phyloP scores from a whole-genome alignment of 2,888 invertebrate genomes.

The Charanyca ferruginea region DNA sequence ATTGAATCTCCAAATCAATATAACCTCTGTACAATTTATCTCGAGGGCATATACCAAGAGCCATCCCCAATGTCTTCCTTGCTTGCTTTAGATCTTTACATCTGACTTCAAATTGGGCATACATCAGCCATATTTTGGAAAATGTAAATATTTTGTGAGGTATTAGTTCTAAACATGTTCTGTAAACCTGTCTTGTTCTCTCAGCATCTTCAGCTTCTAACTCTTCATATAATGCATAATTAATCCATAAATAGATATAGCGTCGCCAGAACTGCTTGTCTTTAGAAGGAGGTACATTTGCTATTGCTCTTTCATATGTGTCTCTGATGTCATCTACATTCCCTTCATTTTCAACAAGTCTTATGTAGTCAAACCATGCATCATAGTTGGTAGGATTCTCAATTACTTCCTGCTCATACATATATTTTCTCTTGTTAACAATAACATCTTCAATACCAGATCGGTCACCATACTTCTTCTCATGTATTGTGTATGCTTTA shows the following conservation, averaged over 20 bases:
- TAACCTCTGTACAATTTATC: constrained; percentile 99
- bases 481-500: constrained; percentile 99
- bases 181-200: constrained; percentile 97
- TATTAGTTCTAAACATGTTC: constrained; percentile 97
- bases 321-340: constrained; percentile 97
- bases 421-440: constrained; percentile 98
- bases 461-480: constrained; percentile 99
- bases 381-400: constrained; percentile 99
- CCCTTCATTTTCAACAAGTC: constrained; percentile 97
- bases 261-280: constrained; percentile 99
- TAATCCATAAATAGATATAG: constrained; percentile 99
- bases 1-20: constrained; percentile 99
- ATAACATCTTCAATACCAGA: constrained; percentile 99
- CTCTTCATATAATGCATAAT: constrained; percentile 99
- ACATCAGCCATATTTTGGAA: constrained; percentile 99
- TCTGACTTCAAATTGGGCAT: constrained; percentile 99
- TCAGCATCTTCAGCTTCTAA: constrained; percentile 97
- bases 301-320: constrained; percentile 99
- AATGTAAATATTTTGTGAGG: constrained; percentile 99
- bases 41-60: constrained; percentile 98
- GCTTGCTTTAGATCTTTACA: constrained; percentile 97
- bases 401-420: constrained; percentile 99
- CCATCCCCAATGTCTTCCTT: constrained; percentile 97
- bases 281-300: constrained; percentile 98
- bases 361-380: constrained; percentile 99